A percentile compares a stretch with the other conserved stretches of the same genome.
These are phyloP conservation scores for Cyprinodon tularosa DNA, from an alignment of 2,113 vertebrate species.

Conservation along the genomic window DNA sequence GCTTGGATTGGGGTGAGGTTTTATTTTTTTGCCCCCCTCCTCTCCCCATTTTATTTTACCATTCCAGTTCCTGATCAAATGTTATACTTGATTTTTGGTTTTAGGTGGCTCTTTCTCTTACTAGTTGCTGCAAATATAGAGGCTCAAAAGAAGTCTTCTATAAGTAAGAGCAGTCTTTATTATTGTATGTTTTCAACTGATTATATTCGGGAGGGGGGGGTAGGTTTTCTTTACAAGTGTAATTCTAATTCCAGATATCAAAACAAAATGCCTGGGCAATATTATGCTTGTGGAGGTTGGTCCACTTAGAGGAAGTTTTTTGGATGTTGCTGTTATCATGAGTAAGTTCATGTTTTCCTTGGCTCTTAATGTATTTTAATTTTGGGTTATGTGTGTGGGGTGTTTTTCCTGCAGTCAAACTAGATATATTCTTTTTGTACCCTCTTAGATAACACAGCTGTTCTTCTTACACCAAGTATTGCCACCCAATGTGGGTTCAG, in stretches of 20 bases:
- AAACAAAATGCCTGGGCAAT: slow-evolving; percentile 70
- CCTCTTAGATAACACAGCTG: slow-evolving; percentile 65
- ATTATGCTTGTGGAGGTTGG: slow-evolving; percentile 64
- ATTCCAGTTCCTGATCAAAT: fast-evolving
- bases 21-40: background rate
- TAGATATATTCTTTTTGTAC: too few species aligned
- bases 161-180: slow-evolving; percentile 47
- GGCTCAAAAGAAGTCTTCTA: slow-evolving; percentile 36
- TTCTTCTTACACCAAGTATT: slow-evolving; percentile 54
- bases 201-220: background rate
- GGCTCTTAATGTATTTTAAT: fast-evolving
- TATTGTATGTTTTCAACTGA: background rate
- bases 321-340: slow-evolving; percentile 65
- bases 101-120: slow-evolving; percentile 61
- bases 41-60: background rate
- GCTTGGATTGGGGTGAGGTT: slow-evolving; percentile 45
- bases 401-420: too few species aligned
- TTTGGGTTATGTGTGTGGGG: too few species aligned
- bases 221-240: background rate
- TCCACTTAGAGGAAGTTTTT: slow-evolving; percentile 43
- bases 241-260: slow-evolving; percentile 38
- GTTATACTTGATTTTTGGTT: slow-evolving; percentile 9
- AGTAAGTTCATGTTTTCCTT: slow-evolving; percentile 53
- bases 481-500: slow-evolving; percentile 77
- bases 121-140: slow-evolving; percentile 7